Evolutionary conservation across 2,888 invertebrate species (phyloP), one percentile per base, ranked within the genome.

Genomic region (Phytoseiulus persimilis): DNA sequence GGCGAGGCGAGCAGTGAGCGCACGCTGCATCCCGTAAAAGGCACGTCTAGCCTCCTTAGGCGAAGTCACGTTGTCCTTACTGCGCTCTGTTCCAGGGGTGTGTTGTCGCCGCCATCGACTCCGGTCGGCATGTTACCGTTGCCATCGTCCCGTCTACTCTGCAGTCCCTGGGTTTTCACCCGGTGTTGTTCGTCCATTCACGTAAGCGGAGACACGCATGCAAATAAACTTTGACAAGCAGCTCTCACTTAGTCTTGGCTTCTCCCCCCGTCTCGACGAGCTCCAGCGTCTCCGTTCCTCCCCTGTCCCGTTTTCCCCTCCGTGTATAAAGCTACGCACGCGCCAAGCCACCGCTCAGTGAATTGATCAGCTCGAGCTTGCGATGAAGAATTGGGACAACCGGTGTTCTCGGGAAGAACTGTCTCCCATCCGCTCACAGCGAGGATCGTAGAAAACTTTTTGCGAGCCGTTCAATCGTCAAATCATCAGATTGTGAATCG

Each of bases 191-290:
- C 65, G 65, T 65, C 65, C 65, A 65, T 65, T 28, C 65, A 65
- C 65, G 65, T 65, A 65, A 28, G 65, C 65, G 23, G 65, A 65
- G 65, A 65, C 65, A 65, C 65, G 28, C 65, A 65, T 65, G 65
- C 65, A 65, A 65, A 65, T 65, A 65, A 65, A 65, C 65, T 65
- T 65, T 65, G 65, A 65, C 65, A 65, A 65, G 65, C 65, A 65
- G 65, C 65, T 65, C 65, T 65, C 65, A 65, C 65, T 65, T 65
- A 65, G 65, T 28, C 65, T 28, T 65, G 65, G 65, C 65, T 65
- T 65, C 18, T 23, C 65, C 65, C 23, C 18, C 23, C 65, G 5
- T 65, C 39, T 9, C 23, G 65, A 65, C 65, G 65, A 65, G 65
- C 18, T 18, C 28, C 65, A 14, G 3, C 39, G 39, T 39, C 39